These are phyloP conservation scores for Loripinus fragilis DNA, from an alignment of 2,888 invertebrate species.

Conservation along the genomic window DNA sequence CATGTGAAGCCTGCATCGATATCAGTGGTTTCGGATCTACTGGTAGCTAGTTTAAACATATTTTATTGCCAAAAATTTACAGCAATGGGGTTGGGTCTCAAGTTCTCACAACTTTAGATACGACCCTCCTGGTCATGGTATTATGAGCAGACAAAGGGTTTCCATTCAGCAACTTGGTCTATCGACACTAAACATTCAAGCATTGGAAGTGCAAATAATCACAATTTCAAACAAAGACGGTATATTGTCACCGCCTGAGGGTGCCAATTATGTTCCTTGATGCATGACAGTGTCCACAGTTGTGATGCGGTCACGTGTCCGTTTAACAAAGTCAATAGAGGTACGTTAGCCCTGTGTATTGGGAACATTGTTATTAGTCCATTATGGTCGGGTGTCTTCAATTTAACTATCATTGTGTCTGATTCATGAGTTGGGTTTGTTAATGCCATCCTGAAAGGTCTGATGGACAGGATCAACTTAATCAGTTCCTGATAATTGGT, in stretches of 20 bases:
- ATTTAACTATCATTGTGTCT: background rate
- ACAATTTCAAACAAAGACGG: slow-evolving; percentile 6
- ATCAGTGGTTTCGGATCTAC: too few relatives aligned
- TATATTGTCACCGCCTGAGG: slow-evolving; percentile 6
- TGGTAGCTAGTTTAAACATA: too few relatives aligned
- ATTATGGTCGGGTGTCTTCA: slow-evolving; percentile 11
- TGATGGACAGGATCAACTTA: background rate
- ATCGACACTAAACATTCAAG: background rate
- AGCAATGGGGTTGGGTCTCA: too few relatives aligned
- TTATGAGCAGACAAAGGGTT: background rate
- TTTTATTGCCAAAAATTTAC: too few relatives aligned
- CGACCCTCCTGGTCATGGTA: too few relatives aligned
- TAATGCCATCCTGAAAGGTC: background rate
- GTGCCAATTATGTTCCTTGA: background rate
- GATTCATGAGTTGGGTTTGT: slow-evolving; percentile 3
- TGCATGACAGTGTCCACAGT: background rate
- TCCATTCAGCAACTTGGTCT: slow-evolving; percentile 1
- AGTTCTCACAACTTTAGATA: too few relatives aligned
- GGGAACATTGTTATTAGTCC: background rate
- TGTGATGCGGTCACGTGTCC: background rate
- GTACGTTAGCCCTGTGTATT: background rate
- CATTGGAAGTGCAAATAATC: background rate
- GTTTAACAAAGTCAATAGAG: background rate
- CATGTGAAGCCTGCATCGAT: too few relatives aligned
- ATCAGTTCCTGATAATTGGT: too few relatives aligned